Evolutionary conservation across 2,888 invertebrate species (phyloP).

Genomic region (Orthosia gothica): DNA sequence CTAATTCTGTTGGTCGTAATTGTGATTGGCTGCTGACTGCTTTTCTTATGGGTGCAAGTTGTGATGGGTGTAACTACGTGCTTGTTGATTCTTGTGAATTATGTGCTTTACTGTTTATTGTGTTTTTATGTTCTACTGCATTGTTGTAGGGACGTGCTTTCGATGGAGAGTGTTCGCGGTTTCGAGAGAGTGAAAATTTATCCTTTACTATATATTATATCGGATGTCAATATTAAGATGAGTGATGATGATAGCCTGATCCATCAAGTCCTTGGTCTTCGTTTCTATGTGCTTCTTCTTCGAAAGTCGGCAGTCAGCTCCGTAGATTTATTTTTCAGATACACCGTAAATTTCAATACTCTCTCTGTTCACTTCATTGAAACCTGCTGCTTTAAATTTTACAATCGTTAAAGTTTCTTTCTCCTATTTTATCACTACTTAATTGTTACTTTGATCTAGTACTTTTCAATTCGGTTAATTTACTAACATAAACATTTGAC

Average conservation of each 20-base stretch:
- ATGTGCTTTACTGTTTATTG: conserved; percentile 6
- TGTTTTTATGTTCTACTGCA: background rate
- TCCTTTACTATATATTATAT: background rate
- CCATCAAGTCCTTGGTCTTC: background rate
- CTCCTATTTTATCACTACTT: background rate
- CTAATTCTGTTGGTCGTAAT: conserved; percentile 67
- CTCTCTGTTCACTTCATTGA: background rate
- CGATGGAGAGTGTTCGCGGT: too few relatives aligned
- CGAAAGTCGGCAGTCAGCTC: background rate
- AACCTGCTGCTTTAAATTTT: background rate
- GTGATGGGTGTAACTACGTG: conserved; percentile 14
- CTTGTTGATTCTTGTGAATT: conserved; percentile 23
- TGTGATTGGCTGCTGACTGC: conserved; percentile 69
- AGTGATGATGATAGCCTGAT: background rate
- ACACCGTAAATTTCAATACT: background rate
- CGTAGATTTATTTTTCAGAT: background rate
- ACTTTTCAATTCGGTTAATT: too few relatives aligned
- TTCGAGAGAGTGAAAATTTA: too few relatives aligned
- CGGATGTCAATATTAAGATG: background rate
- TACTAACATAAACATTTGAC: fast-evolving
- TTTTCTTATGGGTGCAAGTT: conserved; percentile 19
- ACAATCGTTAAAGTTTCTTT: background rate
- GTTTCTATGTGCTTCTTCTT: background rate
- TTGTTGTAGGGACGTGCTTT: background rate
- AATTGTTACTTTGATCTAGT: background rate